Base-by-base conservation (phyloP, 2,797 vertebrate genomes). In the Gorsachius magnificus region DNA sequence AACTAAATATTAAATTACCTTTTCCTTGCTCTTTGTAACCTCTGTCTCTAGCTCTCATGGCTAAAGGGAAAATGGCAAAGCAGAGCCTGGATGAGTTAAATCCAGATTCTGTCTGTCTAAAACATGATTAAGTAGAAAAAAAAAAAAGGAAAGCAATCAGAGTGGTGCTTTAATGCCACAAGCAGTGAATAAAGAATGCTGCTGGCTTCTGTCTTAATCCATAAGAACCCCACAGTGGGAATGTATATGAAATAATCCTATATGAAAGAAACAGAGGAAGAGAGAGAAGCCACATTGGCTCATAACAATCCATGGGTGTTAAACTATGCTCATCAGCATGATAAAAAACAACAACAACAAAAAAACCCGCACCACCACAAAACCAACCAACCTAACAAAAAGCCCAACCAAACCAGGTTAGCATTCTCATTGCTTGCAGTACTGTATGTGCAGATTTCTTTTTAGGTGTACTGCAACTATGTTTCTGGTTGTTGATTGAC, bases 201-300 rank as follows among this genome's bases (percentile, higher is more conserved):
- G 35, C 69, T 93, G 84, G 76, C 76, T 95, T 96, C 78, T 92
- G 45, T 93, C 89, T 96, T 94, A 96, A 96, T 94, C 95, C 90
- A 86, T 84, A 94, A 89, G 89, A 96, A 90, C 91, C 79, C 72
- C 54, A 29, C 70, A 82, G 79, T 41, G 5, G 0, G 79, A 90
- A 92, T 93, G 65, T 88, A 74, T 92, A 24, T 93, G 72, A 72
- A 96, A 43, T 94, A 96, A 89, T 96, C 82, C 69, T 92, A 22
- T 76, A 69, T 74, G 82, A 94, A 95, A 93, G 90, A 93, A 89
- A 53, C 38, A 70, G 36, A 66, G 79, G 87, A 78, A 83, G 77
- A 90, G 64, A 86, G 48, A 80, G 68, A 80, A 79, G 53, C 53
- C 45, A 63, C 51, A 7, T 8, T 92, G 48, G n/a, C 4, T 83